Evolutionary conservation across 2,113 vertebrate genomes (phyloP).

Genomic region (Ochotona princeps): DNA sequence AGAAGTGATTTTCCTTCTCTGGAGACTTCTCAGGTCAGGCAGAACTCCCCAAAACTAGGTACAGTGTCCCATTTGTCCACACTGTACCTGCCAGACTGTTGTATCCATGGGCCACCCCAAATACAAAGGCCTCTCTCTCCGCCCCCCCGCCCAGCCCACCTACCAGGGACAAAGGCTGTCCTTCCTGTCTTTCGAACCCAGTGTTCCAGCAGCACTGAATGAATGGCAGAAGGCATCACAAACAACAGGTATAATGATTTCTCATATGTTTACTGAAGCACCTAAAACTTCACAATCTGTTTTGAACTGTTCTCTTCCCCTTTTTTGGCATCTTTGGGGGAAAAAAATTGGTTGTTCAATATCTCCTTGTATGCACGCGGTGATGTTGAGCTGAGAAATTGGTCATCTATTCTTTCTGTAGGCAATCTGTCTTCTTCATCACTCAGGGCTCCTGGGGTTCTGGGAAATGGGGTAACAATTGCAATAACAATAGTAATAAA

Average conservation of each 20-base stretch:
- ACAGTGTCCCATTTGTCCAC: not conserved
- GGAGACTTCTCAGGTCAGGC: not conserved
- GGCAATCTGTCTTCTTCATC: not conserved
- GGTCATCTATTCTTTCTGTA: not conserved
- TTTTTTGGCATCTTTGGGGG: not conserved
- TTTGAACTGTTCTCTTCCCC: too few species aligned
- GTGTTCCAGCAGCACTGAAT: not conserved
- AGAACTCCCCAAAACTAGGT: not conserved
- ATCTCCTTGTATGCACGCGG: not conserved
- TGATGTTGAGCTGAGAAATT: not conserved
- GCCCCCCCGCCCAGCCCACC: not conserved
- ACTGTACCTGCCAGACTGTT: not conserved
- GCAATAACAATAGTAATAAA: not conserved
- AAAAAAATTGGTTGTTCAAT: not conserved
- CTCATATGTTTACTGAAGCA: not conserved
- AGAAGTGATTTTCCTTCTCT: not conserved
- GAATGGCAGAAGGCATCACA: not conserved
- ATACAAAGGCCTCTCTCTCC: not conserved
- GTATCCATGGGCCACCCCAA: not conserved
- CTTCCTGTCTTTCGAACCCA: too few species aligned
- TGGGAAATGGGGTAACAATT: not conserved
- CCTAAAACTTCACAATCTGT: not conserved
- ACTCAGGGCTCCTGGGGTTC: not conserved
- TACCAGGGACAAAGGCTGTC: not conserved
- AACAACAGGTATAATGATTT: not conserved